Evolutionary conservation across 2,113 vertebrate genomes (phyloP), one percentile per base, ranked within the genome.

Genomic region (Chrysochloris asiatica): DNA sequence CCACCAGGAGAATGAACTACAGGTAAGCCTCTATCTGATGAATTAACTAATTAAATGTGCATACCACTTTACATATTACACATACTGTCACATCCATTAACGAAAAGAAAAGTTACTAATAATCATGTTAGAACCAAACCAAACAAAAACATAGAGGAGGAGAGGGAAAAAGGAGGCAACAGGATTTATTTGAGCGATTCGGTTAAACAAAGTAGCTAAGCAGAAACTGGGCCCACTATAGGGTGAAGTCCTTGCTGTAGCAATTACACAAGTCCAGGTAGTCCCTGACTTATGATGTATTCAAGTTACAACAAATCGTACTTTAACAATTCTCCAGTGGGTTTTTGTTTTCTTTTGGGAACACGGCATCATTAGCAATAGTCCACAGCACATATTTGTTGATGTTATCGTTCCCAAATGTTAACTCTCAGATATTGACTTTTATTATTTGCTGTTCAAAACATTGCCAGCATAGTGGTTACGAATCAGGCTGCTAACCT

Each of bases 11-110:
- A 77, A 61, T 26, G 54, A 81, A 88, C 65, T 47, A 41, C 36
- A 38, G 19, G 61, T 94, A 87, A 90, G 81, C 90, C n/a, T 93
- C 52, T 26, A 79, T 86, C 67, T 85, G 50, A 61, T 33, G 26
- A 88, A 79, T 85, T n/a, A n/a, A 79, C 36, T 50, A 54, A 63
- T 71, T 86, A 76, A 91, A 86, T 38, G 26, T 81, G 0, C 59
- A 73, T 63, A 79, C 33, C 48, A 88, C 71, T 92, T 54, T 48
- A 91, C 8, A 80, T 48, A 45, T 69, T 90, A 90, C 73, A 86
- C 90, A 91, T 56, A 84, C 38, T 82, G 80, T 71, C 43, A 86
- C 21, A 86, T 52, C 50, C 2, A 4, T 59, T 59, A 73, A 22
- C 69, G 2, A 85, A 94, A 90, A 24, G 84, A 59, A 59, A 61